Conservation (phyloP, 2,888 invertebrate genomes). For the Tetragnatha montana region DNA sequence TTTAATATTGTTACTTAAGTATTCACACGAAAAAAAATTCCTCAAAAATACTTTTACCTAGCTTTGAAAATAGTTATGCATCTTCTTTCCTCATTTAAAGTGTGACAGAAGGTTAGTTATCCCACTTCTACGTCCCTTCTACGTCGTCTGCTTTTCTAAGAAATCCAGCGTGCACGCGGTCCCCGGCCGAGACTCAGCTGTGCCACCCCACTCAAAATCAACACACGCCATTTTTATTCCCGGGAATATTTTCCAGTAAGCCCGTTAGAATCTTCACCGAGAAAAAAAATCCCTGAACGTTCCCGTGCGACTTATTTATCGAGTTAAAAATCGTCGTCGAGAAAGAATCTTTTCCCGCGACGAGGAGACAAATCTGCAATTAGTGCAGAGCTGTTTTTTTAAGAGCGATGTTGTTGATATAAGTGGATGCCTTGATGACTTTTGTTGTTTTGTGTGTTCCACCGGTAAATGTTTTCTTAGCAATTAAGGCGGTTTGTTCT, state of each 20-base stretch:
- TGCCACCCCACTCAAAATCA: constrained; percentile 55
- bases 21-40: no score
- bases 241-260: not conserved
- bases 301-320: not conserved
- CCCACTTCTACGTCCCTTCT: no score
- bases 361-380: not conserved
- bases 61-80: no score
- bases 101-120: no score
- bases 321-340: not conserved
- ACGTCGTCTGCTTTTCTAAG: no score
- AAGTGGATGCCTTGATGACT: not conserved
- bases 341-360: not conserved
- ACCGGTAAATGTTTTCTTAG: not conserved
- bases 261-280: not conserved
- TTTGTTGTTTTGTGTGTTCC: not conserved
- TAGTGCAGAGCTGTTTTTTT: not conserved
- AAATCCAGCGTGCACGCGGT: no score
- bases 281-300: not conserved
- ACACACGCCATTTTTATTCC: constrained; percentile 40
- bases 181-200: constrained; percentile 28
- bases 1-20: no score
- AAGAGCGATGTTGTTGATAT: not conserved
- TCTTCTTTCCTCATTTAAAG: no score
- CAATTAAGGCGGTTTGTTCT: not conserved
- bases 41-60: no score